A percentile compares a stretch with the other conserved stretches of the same genome.
These are phyloP conservation scores for Tachuris rubrigastra DNA, from an alignment of 2,113 vertebrate species.

Conservation along the genomic window DNA sequence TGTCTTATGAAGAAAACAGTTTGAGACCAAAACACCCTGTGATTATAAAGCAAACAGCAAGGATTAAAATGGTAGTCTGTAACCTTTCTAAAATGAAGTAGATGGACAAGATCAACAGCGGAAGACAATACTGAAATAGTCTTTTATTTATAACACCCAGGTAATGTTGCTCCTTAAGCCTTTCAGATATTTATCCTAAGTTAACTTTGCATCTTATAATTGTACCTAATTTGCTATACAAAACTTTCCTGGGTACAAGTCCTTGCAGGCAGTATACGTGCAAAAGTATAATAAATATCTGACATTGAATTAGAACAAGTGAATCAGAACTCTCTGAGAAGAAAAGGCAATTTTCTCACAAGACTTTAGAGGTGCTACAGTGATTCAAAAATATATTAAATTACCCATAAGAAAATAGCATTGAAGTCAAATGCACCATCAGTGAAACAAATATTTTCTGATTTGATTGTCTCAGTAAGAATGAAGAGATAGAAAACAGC, in stretches of 20 bases:
- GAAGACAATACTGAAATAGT: neutral
- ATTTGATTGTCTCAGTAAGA: neutral
- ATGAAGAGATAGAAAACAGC: neutral
- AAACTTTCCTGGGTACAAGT: neutral
- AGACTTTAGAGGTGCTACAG: neutral
- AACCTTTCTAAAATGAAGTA: neutral
- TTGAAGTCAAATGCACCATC: neutral
- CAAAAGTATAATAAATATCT: neutral
- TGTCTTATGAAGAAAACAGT: neutral
- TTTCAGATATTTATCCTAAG: conserved; percentile 28
- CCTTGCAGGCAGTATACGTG: neutral
- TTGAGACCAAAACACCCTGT: neutral
- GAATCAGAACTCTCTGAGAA: neutral
- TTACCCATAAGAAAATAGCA: neutral
- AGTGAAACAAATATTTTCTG: neutral
- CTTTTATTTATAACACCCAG: conserved; percentile 3
- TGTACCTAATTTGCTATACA: neutral
- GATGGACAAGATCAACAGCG: neutral
- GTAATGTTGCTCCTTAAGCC: conserved; percentile 30
- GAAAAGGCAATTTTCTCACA: neutral
- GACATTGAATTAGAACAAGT: neutral
- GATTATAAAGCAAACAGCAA: neutral
- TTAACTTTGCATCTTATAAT: neutral
- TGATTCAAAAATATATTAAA: neutral
- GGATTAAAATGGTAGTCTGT: neutral